phyloP scores from a whole-genome alignment of 2,888 invertebrate genomes.

The Kuschelorhynchus macadamiae region DNA sequence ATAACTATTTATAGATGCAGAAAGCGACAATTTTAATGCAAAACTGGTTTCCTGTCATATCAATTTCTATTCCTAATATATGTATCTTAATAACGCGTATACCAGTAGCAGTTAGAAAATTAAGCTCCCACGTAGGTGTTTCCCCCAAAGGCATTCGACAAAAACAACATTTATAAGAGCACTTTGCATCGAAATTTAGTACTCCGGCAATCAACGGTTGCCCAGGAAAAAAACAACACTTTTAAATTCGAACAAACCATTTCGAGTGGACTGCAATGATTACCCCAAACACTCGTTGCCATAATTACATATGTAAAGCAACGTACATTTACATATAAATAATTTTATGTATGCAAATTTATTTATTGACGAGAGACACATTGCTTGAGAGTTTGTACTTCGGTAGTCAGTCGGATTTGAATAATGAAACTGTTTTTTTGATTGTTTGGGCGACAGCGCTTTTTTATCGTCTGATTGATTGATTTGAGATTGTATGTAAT shows the following conservation, averaged over 20 bases:
- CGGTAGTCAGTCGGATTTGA: slow-evolving; percentile 18
- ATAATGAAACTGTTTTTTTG: slow-evolving; percentile 32
- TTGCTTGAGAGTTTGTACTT: slow-evolving; percentile 10
- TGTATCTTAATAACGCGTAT: slow-evolving; percentile 5
- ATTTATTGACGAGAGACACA: slow-evolving; percentile 39
- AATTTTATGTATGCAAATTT: slow-evolving; percentile 44
- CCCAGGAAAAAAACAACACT: slow-evolving; percentile 41
- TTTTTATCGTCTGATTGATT: slow-evolving; percentile 28
- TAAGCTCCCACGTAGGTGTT: slow-evolving; percentile 20
- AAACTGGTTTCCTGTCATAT: slow-evolving; percentile 7
- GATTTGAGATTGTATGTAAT: slow-evolving; percentile 3
- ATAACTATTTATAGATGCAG: no score
- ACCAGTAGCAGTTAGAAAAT: background rate
- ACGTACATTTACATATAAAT: slow-evolving; percentile 40
- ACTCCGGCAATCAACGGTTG: slow-evolving; percentile 26
- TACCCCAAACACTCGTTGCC: slow-evolving; percentile 31
- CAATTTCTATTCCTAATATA: slow-evolving; percentile 3
- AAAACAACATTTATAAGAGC: slow-evolving; percentile 25
- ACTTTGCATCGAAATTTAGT: slow-evolving; percentile 33
- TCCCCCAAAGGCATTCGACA: slow-evolving; percentile 8
- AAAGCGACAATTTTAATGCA: background rate
- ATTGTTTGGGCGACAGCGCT: slow-evolving; percentile 23
- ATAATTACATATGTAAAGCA: slow-evolving; percentile 46
- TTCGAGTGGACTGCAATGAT: slow-evolving; percentile 36
- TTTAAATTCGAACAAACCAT: slow-evolving; percentile 32